A percentile compares a stretch with the other conserved stretches of the same genome.
Conservation (phyloP, 2,113 vertebrate species). For the Ancistrus triradiatus region DNA sequence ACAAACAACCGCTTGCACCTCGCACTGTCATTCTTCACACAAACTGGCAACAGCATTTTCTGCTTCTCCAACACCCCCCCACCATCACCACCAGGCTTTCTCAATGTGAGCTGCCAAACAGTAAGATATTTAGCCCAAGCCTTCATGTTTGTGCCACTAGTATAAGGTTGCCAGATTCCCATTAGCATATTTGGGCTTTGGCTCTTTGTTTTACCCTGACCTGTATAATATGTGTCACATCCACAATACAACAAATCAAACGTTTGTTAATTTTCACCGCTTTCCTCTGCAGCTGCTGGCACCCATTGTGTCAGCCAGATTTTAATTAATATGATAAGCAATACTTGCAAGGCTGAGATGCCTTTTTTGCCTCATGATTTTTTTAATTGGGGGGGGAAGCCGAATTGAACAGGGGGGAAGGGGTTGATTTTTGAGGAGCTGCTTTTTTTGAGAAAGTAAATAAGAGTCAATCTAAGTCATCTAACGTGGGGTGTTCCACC, state of each 20-base stretch:
- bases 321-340: slow-evolving; percentile 99
- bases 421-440: neutral
- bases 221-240: slow-evolving; percentile 99
- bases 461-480: slow-evolving; percentile 45
- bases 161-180: slow-evolving; percentile 76
- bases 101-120: slow-evolving; percentile 31
- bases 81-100: neutral
- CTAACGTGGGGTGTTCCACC: slow-evolving; percentile 56
- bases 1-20: slow-evolving; percentile 21
- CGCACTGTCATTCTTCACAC: slow-evolving; percentile 31
- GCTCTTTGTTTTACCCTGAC: slow-evolving; percentile 91
- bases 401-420: slow-evolving; percentile 27
- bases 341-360: slow-evolving; percentile 91
- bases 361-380: slow-evolving; percentile 43
- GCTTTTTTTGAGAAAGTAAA: slow-evolving; percentile 39
- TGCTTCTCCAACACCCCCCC: neutral
- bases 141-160: slow-evolving; percentile 75
- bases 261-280: slow-evolving; percentile 91
- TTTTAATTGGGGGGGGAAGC: slow-evolving; percentile 65
- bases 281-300: slow-evolving; percentile 91
- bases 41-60: slow-evolving; percentile 30
- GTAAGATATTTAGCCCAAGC: slow-evolving; percentile 70
- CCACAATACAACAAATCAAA: slow-evolving; percentile 99
- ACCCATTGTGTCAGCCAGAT: slow-evolving; percentile 90
- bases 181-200: slow-evolving; percentile 88